Conservation (phyloP, 2,888 invertebrate genomes). For the Zygothrica quintamaculata region DNA sequence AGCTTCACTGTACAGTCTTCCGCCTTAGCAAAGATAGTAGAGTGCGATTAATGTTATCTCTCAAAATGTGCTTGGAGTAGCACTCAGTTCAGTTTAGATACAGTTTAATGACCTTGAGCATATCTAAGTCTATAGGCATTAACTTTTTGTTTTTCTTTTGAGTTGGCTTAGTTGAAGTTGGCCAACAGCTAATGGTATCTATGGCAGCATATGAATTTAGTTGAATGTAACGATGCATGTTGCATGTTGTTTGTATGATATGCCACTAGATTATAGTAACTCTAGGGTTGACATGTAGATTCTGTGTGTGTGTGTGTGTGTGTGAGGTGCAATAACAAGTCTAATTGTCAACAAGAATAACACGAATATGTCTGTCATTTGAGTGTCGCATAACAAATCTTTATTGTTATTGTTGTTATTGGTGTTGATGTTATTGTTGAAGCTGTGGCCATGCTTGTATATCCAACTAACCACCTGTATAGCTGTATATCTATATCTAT, state of each 20-base stretch:
- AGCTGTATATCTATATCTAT: conserved; percentile 12
- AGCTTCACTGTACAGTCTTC: too few species aligned
- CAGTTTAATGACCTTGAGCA: too few species aligned
- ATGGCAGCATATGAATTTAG: conserved; percentile 4
- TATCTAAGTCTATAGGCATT: too few species aligned
- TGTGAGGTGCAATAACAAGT: conserved; percentile 6
- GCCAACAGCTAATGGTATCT: conserved; percentile 18
- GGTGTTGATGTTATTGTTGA: conserved; percentile 10
- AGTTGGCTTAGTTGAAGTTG: conserved; percentile 4
- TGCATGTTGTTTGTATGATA: conserved; percentile 5
- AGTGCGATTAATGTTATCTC: too few species aligned
- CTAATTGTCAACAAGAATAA: conserved; percentile 8
- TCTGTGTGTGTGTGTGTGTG: too few species aligned
- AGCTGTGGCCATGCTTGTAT: conserved; percentile 16
- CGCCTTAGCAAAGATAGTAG: too few species aligned
- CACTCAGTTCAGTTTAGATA: too few species aligned
- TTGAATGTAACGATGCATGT: conserved; percentile 6
- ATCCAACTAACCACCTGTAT: not conserved
- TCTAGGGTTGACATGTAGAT: too few species aligned
- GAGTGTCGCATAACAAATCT: conserved; percentile 38
- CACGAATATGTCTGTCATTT: conserved; percentile 4
- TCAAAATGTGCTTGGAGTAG: too few species aligned
- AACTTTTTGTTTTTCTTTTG: too few species aligned
- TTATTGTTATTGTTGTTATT: not conserved
- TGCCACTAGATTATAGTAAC: not conserved